Evolutionary conservation across 1,140 invertebrate species (phyloP).

Genomic region (Drosophila willistoni): DNA sequence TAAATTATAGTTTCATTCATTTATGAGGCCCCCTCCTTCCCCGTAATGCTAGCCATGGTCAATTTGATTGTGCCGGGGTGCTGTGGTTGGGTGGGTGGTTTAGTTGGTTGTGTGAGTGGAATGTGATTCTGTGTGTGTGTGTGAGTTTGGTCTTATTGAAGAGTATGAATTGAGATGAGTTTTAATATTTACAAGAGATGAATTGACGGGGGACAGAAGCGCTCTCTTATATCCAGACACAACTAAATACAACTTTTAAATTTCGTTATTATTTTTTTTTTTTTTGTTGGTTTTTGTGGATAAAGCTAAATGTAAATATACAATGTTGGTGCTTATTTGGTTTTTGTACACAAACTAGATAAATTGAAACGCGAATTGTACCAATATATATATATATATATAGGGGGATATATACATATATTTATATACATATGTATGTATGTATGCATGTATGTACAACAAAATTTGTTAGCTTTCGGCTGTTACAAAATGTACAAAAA

Average conservation of each 20-base stretch:
- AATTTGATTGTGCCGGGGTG: conserved; percentile 8
- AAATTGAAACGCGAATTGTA: conserved; percentile 9
- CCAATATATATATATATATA: conserved; percentile 8
- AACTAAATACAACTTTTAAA: conserved; percentile 47
- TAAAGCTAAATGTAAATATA: conserved; percentile 57
- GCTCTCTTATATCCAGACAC: conserved; percentile 25
- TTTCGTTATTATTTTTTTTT: neutral
- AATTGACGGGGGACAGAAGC: conserved; percentile 30
- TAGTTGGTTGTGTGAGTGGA: neutral
- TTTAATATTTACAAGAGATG: conserved; percentile 73
- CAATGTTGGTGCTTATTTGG: conserved; percentile 57
- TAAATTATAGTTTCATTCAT: no score
- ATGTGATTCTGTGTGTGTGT: conserved; percentile 16
- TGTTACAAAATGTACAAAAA: conserved; percentile 56
- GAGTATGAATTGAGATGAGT: conserved; percentile 65
- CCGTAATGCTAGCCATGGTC: neutral
- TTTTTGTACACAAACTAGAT: conserved; percentile 35
- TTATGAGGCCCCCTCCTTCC: neutral
- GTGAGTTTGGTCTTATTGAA: conserved; percentile 13
- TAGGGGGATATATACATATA: conserved; percentile 37
- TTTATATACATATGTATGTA: conserved; percentile 55
- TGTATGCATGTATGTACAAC: conserved; percentile 57
- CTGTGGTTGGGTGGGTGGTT: neutral
- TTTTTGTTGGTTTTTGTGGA: conserved; percentile 41
- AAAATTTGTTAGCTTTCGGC: conserved; percentile 52